Evolutionary conservation across 2,888 invertebrate species (phyloP), one percentile per base, ranked within the genome.

Genomic region (Diaphora mendica): DNA sequence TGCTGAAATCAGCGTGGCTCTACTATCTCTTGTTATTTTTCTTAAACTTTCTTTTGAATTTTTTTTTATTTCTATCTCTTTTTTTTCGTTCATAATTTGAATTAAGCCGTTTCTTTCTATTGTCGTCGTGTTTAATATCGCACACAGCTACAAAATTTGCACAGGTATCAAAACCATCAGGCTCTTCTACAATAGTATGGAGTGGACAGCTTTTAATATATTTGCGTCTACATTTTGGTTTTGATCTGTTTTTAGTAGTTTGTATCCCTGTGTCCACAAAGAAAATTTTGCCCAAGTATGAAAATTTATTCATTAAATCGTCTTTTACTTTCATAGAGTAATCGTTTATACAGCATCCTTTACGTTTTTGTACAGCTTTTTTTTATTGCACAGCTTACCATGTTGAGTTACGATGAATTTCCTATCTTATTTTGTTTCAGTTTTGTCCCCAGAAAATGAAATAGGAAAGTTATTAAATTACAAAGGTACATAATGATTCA

Each of bases 251-350:
- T 51, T 71, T 42, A 39, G 33, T 51, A 48, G 71, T 71, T 51
- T 71, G 71, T 35, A 48, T n/a, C n/a, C 51, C 48, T 26, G 64
- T 23, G 20, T 71, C 64, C 51, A 51, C 26, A 51, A 44, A 71
- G 35, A 35, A 71, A 71, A 71, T 65, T 39, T 70, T 70, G 15
- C 70, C 70, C 30, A 70, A n/a, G 51, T 17, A 33, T 64, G 64
- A 64, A 26, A 5, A 9, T 62, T 42, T 62, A 42, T 69, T 26
- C 8, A 62, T 62, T 7, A 26, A 69, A 30, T 33, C 8, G 20
- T 20, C 30, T 33, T 48, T 48, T 13, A 30, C 5, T 30, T 67
- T 67, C 2, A 23, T 48, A 30, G 20, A 20, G 44, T 30, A 17
- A 11, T 13, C 26, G 17, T 42, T 66, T 66, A 2, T 44, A 30